Percentiles rank a stretch among this genome's conserved stretches.
phyloP scores from a whole-genome alignment of 2,888 invertebrate genomes.

The Meteorus cinctellus region DNA sequence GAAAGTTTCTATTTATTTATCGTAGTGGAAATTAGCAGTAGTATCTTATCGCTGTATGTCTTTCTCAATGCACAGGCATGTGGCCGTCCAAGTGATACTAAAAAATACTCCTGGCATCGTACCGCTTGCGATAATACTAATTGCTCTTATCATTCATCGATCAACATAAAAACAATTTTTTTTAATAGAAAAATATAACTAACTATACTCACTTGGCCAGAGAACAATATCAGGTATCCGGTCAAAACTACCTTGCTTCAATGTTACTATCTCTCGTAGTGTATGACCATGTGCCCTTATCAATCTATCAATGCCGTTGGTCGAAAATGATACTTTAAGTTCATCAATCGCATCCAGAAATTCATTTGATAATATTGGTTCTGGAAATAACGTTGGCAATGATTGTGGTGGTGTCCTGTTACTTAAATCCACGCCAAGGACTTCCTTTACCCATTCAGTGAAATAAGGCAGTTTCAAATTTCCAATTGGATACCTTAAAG shows the following conservation, averaged over 20 bases:
- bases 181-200: not conserved
- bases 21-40: not conserved
- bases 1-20: not conserved
- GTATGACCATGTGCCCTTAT: conserved; percentile 95
- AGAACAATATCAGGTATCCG: conserved; percentile 95
- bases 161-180: conserved; percentile 1
- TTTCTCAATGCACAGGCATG: not conserved
- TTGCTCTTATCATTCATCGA: not conserved
- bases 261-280: conserved; percentile 87
- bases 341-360: conserved; percentile 78
- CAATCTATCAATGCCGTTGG: conserved; percentile 87
- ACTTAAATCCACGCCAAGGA: conserved; percentile 80
- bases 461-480: conserved; percentile 85
- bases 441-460: conserved; percentile 84
- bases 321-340: conserved; percentile 78
- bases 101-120: not conserved
- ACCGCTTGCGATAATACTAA: too few species aligned
- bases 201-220: conserved; percentile 85
- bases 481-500: conserved; percentile 85
- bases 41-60: conserved; percentile 18
- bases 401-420: conserved; percentile 73
- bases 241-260: conserved; percentile 83
- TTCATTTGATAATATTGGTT: conserved; percentile 78
- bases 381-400: conserved; percentile 79
- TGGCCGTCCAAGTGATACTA: not conserved